Conservation (phyloP, 2,113 vertebrate genomes). For the Butorides virescens region DNA sequence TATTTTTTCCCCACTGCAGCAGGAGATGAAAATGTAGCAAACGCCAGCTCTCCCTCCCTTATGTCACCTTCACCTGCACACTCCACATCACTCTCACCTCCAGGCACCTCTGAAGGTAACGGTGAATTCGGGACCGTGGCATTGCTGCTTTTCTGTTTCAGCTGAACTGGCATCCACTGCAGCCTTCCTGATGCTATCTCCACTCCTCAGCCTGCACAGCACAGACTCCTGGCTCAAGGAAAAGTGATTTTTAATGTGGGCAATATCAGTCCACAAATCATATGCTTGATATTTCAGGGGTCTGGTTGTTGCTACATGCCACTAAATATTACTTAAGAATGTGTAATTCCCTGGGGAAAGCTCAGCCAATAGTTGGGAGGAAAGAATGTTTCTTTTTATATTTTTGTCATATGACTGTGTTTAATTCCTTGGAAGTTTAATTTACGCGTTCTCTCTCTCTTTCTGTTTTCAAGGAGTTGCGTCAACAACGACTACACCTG, state of each 20-base stretch:
- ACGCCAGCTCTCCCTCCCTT: background rate
- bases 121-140: rapidly evolving
- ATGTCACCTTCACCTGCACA: background rate
- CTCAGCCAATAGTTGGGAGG: background rate
- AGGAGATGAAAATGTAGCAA: background rate
- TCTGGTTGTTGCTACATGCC: background rate
- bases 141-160: background rate
- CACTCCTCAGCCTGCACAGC: background rate
- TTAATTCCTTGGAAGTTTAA: background rate
- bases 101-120: background rate
- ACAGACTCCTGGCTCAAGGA: background rate
- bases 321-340: background rate
- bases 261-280: background rate
- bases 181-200: background rate
- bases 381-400: background rate
- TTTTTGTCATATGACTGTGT: background rate
- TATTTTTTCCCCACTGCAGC: background rate
- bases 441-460: background rate
- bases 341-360: background rate
- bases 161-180: background rate
- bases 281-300: background rate
- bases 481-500: rapidly evolving
- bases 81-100: background rate
- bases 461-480: constrained; percentile 25
- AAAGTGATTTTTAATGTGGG: background rate